Percentiles rank a stretch among this genome's conserved stretches.
These are phyloP conservation scores for Cheilinus undulatus DNA, from an alignment of 2,113 vertebrate species.

Conservation along the genomic window DNA sequence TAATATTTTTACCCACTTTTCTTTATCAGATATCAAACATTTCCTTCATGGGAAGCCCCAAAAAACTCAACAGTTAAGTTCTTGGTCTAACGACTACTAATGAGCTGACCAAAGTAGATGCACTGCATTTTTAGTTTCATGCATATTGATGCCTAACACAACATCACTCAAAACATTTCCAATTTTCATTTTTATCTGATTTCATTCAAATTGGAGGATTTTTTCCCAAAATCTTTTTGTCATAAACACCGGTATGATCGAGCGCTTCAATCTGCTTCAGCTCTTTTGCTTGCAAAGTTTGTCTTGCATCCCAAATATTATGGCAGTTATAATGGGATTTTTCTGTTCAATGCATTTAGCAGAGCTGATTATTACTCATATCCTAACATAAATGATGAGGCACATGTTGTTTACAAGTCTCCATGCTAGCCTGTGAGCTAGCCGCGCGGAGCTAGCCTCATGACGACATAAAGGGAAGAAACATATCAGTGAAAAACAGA, in stretches of 20 bases:
- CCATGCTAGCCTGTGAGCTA: background rate
- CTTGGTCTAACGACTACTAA: no score
- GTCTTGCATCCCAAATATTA: background rate
- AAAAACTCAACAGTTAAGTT: no score
- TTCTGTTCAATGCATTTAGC: background rate
- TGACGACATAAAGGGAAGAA: background rate
- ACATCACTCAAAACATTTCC: background rate
- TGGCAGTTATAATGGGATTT: background rate
- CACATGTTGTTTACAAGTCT: constrained; percentile 3
- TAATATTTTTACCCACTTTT: no score
- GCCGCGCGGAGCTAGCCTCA: background rate
- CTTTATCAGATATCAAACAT: no score
- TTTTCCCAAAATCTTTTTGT: background rate
- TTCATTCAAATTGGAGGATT: background rate
- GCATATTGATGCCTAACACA: background rate
- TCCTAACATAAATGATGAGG: background rate
- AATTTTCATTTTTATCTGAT: background rate
- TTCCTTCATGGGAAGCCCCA: no score
- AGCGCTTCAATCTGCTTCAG: background rate
- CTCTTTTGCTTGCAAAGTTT: background rate
- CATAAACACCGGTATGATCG: background rate
- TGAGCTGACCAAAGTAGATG: background rate
- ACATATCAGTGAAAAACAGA: no score
- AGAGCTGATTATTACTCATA: background rate
- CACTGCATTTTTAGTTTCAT: background rate